Base-by-base conservation (phyloP, 2,797 vertebrate species). In the Carapus acus region DNA sequence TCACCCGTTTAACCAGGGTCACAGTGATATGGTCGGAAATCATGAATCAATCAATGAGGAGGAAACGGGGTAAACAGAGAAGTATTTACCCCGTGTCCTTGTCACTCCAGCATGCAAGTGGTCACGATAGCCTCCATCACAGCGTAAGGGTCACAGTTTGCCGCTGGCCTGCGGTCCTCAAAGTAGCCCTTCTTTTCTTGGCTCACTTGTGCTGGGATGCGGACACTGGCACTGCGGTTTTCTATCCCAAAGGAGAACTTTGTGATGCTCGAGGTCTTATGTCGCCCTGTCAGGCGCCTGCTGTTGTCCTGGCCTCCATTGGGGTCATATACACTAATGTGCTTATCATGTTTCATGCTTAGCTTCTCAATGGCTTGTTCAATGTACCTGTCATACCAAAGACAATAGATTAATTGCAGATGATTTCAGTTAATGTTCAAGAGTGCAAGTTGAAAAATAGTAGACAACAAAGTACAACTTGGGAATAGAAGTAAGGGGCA, bases 111-210 rank as follows among this genome's bases (percentile, higher is more conserved):
- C 53, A 93, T 54, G 3, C 89, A 89, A 0, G 92, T 94, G 58
- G 45, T 52, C 27, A 83, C 73, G 1, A 95, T 88, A 66, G 81
- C 83, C 49, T 64, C 61, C 0, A 85, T 93, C 49, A 94, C 93
- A 0, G 78, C 36, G 1, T 96, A 94, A 0, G 93, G 93, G 76
- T 96, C 91, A 0, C 93, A 96, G 85, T 94, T 96, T 36, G 91
- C 89, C 0, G 93, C 74, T 0, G 93, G 92, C 4, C 91, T 85
- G 13, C 92, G 88, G 69, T 96, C 93, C 75, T 94, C 93, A 0
- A 94, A 92, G 86, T 94, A 94, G 3, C 93, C 93, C 0, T 1
- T 79, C 41, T 76, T 82, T 0, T 92, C 87, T 14, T 88, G 81
- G 42, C 72, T 87, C 0, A 93, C 90, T 58, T 90, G 88, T 9